Evolutionary conservation across 2,113 vertebrate species (phyloP), one percentile per base, ranked within the genome.

Genomic region (Eudorcas thomsonii): DNA sequence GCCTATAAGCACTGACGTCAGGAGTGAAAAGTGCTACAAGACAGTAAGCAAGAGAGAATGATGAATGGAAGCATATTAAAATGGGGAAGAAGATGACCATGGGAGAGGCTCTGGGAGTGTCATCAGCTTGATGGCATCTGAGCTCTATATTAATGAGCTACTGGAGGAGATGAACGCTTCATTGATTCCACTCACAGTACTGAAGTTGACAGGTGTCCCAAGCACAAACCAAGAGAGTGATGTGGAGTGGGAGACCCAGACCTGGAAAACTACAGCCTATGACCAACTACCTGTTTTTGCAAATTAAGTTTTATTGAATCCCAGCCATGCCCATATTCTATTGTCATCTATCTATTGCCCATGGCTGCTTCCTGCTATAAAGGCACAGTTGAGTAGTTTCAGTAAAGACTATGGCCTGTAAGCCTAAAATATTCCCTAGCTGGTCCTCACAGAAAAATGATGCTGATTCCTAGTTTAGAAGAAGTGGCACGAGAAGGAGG

Each of bases 1-100:
- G 91, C 93, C 96, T 97, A 97, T 28, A 78, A 90, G 95, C 9
- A 0, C 71, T 86, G 97, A 96, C 85, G 93, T 96, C 92, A 90
- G 81, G 95, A 98, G 87, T 95, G 95, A 96, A 96, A 95, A 96
- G 94, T 92, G 92, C 90, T 90, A 97, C 92, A 91, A 82, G 96
- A 95, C 97, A 98, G 97, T 98, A 97, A 98, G 96, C 96, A 96
- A 92, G 95, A 77, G 90, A 39, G 64, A 14, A 91, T 97, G 98
- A 98, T 96, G 85, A 96, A 98, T 98, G 96, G 85, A 88, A 80
- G 59, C 8, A 1, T 43, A 84, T 92, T 96, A 83, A 97, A 95
- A 95, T 86, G 89, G 87, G 54, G 87, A 97, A 67, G 83, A 60
- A 96, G 96, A 97, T 80, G 96, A 94, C 30, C 91, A n/a, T 13